These are phyloP conservation scores for Forbesichthys papilliferus DNA, from an alignment of 2,113 vertebrate species.

Conservation along the genomic window DNA sequence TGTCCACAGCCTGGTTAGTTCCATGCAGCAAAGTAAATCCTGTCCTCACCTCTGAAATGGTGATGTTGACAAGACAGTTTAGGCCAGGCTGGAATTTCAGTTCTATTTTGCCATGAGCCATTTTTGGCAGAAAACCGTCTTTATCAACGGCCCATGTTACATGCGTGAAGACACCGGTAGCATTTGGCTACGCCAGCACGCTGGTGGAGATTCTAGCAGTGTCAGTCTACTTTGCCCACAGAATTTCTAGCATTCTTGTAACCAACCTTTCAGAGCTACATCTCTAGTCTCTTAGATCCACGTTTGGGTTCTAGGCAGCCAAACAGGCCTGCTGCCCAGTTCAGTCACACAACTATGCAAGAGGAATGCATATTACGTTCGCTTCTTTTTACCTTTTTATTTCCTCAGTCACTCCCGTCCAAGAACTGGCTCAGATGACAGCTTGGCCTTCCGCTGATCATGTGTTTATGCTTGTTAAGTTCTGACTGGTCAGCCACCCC, in stretches of 20 bases:
- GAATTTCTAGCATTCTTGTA: no score
- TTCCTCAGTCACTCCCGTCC: constrained; percentile 50
- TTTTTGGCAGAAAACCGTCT: background rate
- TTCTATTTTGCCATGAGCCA: no score
- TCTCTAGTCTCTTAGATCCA: no score
- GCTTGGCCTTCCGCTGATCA: constrained; percentile 80
- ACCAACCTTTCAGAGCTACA: no score
- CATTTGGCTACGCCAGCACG: constrained; percentile 8
- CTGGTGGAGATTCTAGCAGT: constrained; percentile 2
- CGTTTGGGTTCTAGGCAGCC: constrained; percentile 30
- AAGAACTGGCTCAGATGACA: constrained; percentile 69
- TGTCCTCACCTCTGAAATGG: no score
- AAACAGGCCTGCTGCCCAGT: constrained; percentile 63
- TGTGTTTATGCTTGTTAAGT: constrained; percentile 83
- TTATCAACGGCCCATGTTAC: constrained; percentile 6
- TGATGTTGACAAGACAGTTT: no score
- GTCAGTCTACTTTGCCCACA: no score
- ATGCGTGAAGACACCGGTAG: background rate
- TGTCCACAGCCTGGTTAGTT: constrained; percentile 10
- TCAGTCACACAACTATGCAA: constrained; percentile 81
- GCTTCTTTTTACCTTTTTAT: constrained; percentile 34
- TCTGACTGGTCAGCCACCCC: constrained; percentile 96
- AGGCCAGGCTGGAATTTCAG: no score
- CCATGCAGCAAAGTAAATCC: no score
- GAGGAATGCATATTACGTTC: constrained; percentile 74